These are phyloP conservation scores for Chelidonichthys spinosus DNA, from an alignment of 2,797 vertebrate species.

Conservation along the genomic window DNA sequence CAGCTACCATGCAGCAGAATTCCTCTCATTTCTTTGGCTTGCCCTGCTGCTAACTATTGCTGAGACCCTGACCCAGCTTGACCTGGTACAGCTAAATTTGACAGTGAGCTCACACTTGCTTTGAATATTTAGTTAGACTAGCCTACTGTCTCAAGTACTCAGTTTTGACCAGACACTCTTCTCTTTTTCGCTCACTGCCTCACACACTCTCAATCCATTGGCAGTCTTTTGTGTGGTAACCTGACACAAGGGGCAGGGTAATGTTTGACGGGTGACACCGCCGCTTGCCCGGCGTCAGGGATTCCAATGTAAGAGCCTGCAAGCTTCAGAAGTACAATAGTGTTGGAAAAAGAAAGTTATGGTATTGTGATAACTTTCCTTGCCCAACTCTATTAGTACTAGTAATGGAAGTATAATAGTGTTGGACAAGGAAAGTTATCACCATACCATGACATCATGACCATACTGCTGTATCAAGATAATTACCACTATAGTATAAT, in stretches of 20 bases:
- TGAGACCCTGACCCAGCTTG: slow-evolving; percentile 63
- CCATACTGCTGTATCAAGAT: neutral
- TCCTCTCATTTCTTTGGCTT: slow-evolving; percentile 44
- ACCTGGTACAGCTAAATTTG: slow-evolving; percentile 59
- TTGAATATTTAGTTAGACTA: slow-evolving; percentile 27
- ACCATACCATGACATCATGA: neutral
- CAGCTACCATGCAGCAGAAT: slow-evolving; percentile 25
- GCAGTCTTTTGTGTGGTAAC: slow-evolving; percentile 60
- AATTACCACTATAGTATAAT: neutral
- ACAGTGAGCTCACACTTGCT: slow-evolving; percentile 56
- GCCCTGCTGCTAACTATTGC: slow-evolving; percentile 45
- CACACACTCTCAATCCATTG: slow-evolving; percentile 12
- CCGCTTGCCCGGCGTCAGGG: slow-evolving; percentile 57
- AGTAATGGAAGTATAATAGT: neutral
- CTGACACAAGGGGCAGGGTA: slow-evolving; percentile 53
- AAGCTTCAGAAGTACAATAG: neutral
- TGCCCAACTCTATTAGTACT: neutral
- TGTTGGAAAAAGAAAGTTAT: neutral
- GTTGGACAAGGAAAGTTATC: neutral
- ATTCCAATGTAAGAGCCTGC: slow-evolving; percentile 30
- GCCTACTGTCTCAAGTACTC: slow-evolving; percentile 17
- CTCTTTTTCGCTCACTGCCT: slow-evolving; percentile 17
- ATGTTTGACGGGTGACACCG: slow-evolving; percentile 50
- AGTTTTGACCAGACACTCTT: slow-evolving; percentile 2
- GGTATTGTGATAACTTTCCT: no score